Evolutionary conservation across 2,797 vertebrate species (phyloP), one percentile per base, ranked within the genome.

Genomic region (Molothrus aeneus): DNA sequence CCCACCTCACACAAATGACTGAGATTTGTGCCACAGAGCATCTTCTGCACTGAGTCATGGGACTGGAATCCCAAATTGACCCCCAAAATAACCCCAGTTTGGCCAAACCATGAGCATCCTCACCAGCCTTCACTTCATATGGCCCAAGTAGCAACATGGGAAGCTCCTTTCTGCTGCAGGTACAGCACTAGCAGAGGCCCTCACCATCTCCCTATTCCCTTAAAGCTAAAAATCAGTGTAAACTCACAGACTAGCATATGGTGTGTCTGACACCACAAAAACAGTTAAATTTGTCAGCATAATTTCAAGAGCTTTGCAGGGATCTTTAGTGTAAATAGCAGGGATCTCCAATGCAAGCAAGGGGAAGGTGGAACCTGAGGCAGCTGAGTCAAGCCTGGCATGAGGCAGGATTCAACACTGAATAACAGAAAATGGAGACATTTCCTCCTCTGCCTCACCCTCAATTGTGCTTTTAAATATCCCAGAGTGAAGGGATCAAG

Each of bases 361-460:
- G 47, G 15, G 13, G 50, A 88, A 89, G 28, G 57, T 51, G 29
- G 54, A 93, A 92, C 36, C 56, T 75, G 85, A 86, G 53, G 51
- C 25, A 12, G 50, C 51, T 84, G 51, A 92, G 90, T 64, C 77
- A 93, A 91, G 47, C 32, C 48, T 73, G 51, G 59, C n/a, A 86
- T 75, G 54, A 84, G 31, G 32, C n/a, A 90, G 86, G 70, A 94
- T 93, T 85, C 88, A 40, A 48, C 53, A 34, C 10, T 71, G 48
- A 68, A 3, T 51, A 86, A 56, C 26, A 86, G 63, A 93, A 95
- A 96, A 93, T 82, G 48, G 93, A 96, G 88, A 90, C 10, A 32
- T 87, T 95, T 91, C 78, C 94, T 94, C 57, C 57, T 80, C 25
- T 22, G 48, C 60, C 90, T 96, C 78, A 71, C 84, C 78, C 71